Base-by-base conservation (phyloP, 2,888 invertebrate species). In the Bellardia pandia region DNA sequence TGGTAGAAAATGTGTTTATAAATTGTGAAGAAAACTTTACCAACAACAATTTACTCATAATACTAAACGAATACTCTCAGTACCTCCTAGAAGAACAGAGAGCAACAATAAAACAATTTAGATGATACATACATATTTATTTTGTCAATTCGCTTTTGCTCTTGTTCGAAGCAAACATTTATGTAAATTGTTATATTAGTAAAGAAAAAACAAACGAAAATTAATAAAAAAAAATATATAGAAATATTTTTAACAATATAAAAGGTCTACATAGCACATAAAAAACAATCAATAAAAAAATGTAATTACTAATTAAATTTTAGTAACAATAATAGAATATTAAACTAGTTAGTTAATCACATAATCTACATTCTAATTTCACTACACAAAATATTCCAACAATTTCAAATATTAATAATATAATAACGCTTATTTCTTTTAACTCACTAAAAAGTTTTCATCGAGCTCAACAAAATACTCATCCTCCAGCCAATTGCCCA, bases 401-500 rank as follows among this genome's bases (percentile, higher is more conserved):
- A 23, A 1, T 23, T 23, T 23, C 23, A 23, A 23, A 23, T 23
- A 23, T 23, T 23, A 23, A 23, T 23, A 23, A 9, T 45, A 45
- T 45, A 45, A 45, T 11, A 11, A 11, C 11, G 9, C 45, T 64
- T 16, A 16, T 58, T n/a, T 16, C 2, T 51, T 62, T 13, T 0
- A 58, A 91, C 92, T 93, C 90, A 93, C 93, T 89, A 91, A 89
- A 89, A 91, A 92, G 88, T 92, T 91, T 85, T 91, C 89, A 33
- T 82, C 89, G 84, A 92, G 91, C 89, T 92, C 91, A 66, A 90
- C 86, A 90, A 92, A 92, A 89, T 93, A 92, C 89, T 93, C 91
- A 87, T 93, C 92, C 75, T 90, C 86, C 77, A 93, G 90, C 92
- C 93, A 93, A 90, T 90, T 91, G 74, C 92, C 93, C 78, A 89